Base-by-base conservation (phyloP, 1,140 invertebrate species). In the Hypothenemus hampei region DNA sequence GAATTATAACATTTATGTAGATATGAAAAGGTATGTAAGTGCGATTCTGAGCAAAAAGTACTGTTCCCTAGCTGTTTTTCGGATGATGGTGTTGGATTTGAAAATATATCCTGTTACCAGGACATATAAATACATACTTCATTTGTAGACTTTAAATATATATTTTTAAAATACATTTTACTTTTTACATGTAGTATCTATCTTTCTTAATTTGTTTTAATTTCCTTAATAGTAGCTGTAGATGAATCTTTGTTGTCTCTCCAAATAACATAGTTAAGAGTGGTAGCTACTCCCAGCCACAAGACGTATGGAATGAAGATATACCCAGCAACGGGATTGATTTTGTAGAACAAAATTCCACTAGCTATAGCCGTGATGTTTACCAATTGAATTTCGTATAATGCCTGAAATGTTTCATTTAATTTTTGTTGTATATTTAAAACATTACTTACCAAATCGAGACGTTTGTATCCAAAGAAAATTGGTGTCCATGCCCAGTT, bases 401-500 rank as follows among this genome's bases (percentile, higher is more conserved):
- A 76, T 10, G 82, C 82, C 87, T 91, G 73, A 54, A 78, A 61
- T 19, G 10, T 39, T 19, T 3, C 36, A 15, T 8, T 4, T 39
- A 2, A 2, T 4, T 39, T 39, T 3, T 16, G n/a, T n/a, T 2
- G 8, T 1, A 39, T 2, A 39, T n/a, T 19, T 16, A 4, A 78
- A 61, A 64, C 33, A 24, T 45, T 31, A 20, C 26, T 58, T 76
- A 89, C 89, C 78, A 81, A 77, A 73, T 89, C 86, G 3, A 88
- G 74, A 57, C 82, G 81, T 52, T 84, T 83, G 20, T 75, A 60
- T 36, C 83, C 83, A 72, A 93, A 93, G 73, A 93, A 93, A 13
- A 93, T 81, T 5, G 89, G 89, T 1, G 87, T 81, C 90, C 90
- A 94, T 0, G 82, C 77, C 86, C 87, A 93, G 69, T 93, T 94